phyloP scores from a whole-genome alignment of 2,797 vertebrate genomes.

The Fistularia tabacaria region DNA sequence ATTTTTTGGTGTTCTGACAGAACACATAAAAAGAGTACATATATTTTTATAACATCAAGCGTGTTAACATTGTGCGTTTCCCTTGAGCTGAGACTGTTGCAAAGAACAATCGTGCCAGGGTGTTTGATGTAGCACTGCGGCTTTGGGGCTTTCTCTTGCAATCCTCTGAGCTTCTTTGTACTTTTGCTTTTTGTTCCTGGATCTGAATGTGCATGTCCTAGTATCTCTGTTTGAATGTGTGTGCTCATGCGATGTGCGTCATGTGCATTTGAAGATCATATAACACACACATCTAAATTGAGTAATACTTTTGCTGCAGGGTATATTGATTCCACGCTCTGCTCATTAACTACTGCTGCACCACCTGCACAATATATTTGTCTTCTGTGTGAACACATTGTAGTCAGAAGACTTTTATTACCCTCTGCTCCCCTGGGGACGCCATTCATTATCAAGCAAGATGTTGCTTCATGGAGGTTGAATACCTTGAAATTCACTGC shows the following conservation, averaged over 20 bases:
- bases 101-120: constrained; percentile 60
- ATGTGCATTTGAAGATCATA: constrained; percentile 39
- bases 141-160: constrained; percentile 54
- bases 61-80: constrained; percentile 33
- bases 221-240: constrained; percentile 3
- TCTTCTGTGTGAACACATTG: constrained; percentile 8
- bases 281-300: constrained; percentile 56
- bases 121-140: constrained; percentile 63
- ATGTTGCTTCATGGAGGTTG: constrained; percentile 32
- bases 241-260: constrained; percentile 14
- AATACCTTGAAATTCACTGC: constrained; percentile 23
- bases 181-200: constrained; percentile 38
- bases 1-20: constrained; percentile 21
- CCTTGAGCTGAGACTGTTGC: constrained; percentile 49
- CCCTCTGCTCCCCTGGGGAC: constrained; percentile 24
- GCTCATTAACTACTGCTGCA: constrained; percentile 27
- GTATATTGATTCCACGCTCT: constrained; percentile 68
- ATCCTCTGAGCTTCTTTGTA: constrained; percentile 58
- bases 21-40: constrained; percentile 31
- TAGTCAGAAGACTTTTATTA: constrained; percentile 39
- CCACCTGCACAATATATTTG: too few species aligned
- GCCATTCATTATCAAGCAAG: constrained; percentile 31
- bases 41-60: constrained; percentile 16
- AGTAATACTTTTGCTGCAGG: constrained; percentile 61
- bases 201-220: constrained; percentile 22